Evolutionary conservation across 1,140 invertebrate species (phyloP), one percentile per base, ranked within the genome.

Genomic region (Coboldia fuscipes): DNA sequence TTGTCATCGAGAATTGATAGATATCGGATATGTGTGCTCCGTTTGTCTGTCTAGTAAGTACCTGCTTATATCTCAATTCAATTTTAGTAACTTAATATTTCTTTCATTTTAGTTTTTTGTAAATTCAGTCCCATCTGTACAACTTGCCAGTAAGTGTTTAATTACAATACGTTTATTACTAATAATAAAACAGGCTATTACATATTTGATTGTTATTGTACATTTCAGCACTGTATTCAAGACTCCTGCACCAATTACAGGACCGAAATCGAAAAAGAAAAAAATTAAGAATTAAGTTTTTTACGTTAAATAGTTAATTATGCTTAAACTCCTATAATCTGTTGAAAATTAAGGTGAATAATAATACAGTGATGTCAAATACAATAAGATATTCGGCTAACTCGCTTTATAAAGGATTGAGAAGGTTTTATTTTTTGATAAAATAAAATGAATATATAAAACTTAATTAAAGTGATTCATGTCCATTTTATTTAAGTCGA

Each of bases 101-200:
- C 15, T 8, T 13, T 15, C 14, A 8, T 79, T 73, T 47, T 63
- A 84, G 86, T 98, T 45, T 96, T 94, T 56, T 98, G 93, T 59
- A 83, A 88, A 56, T 94, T 92, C 53, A 90, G 82, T 57, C 89
- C 90, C 2, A 94, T 97, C 40, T 97, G 90, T 56, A 90, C 86
- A 22, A 96, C 89, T 26, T 97, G 90, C 53, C 82, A 93, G 84
- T 90, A 66, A 81, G 84, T 67, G 56, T 43, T 74, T 14, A 21
- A 8, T 20, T 16, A 30, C 29, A 2, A 6, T 32, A 7, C 14
- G 8, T 17, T 16, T 31, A 8, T 17, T 5, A 17, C 5, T 5
- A 5, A 29, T 29, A 6, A 15, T 6, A 10, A 10, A 8, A n/a
- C 27, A 29, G 13, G 7, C 5, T 8, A 29, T 5, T 5, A 5